Base-by-base conservation (phyloP, 2,888 invertebrate genomes). In the Sesamia inferens region DNA sequence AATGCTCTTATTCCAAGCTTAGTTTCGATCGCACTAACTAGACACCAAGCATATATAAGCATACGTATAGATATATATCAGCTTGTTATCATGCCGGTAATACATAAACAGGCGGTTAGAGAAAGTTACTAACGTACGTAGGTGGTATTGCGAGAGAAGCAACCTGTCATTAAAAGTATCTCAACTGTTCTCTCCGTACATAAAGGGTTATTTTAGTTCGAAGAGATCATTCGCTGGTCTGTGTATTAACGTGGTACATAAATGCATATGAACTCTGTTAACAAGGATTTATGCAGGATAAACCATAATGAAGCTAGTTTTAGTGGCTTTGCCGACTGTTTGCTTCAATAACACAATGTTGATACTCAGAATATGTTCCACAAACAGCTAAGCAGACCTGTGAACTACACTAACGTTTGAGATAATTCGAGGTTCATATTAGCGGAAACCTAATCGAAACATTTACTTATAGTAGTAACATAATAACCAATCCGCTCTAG, bases 81-180 rank as follows among this genome's bases (percentile, higher is more conserved):
- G 13, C 62, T 57, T 31, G 16, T 63, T 76, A 78, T 76, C 78
- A 24, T n/a, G 5, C 13, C 63, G 44, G 44, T 39, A 71, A 71
- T 22, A 71, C 63, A 71, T 63, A 71, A 71, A 78, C 44, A 24
- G 42, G 16, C 61, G n/a, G 63, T 24, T 31, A 62, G 44, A 16
- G 70, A 70, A 31, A 55, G 61, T 75, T 68, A 44, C 57, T 76
- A 47, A 31, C 16, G 44, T 63, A 44, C 42, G 62, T 47, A 19
- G 22, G 10, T 74, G 22, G 10, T 74, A 51, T 14, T 55, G 77
- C 54, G 54, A 55, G 61, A 68, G 19, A 57, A 31, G 39, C 42
- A 55, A 44, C 31, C 42, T 44, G 22, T 44, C 61, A 77, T 68
- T 75, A 77, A 70, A 71, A 71, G 7, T 71, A 70, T 39, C 22